Evolutionary conservation across 1,140 invertebrate species (phyloP).

Genomic region (Goniozus legneri): DNA sequence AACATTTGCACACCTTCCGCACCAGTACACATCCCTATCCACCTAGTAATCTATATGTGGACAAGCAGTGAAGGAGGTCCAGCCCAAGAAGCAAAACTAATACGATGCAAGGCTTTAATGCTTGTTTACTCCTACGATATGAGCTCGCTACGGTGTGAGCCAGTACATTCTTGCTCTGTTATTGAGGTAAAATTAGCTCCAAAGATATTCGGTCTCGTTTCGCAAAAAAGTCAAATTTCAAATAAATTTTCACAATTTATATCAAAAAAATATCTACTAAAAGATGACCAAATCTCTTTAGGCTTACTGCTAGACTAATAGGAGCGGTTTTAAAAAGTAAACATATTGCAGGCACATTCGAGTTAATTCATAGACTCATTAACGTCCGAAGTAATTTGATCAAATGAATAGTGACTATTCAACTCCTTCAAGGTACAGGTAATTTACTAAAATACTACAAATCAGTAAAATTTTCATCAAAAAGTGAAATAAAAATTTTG

Average conservation of each 20-base stretch:
- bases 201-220: conserved; percentile 42
- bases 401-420: conserved; percentile 35
- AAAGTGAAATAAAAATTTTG: conserved; percentile 4
- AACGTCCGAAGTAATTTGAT: conserved; percentile 30
- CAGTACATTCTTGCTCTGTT: conserved; percentile 51
- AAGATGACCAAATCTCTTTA: conserved; percentile 44
- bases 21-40: conserved; percentile 51
- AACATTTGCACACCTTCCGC: conserved; percentile 51
- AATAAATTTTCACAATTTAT: too few relatives aligned
- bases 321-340: conserved; percentile 51
- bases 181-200: conserved; percentile 42
- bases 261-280: too few relatives aligned
- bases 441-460: too few relatives aligned
- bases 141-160: conserved; percentile 51
- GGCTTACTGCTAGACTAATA: conserved; percentile 46
- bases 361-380: conserved; percentile 49
- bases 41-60: conserved; percentile 51
- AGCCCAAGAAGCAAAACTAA: conserved; percentile 57
- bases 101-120: conserved; percentile 57
- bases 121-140: conserved; percentile 54
- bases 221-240: too few relatives aligned
- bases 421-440: conserved; percentile 26
- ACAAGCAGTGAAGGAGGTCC: conserved; percentile 56
- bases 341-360: conserved; percentile 54
- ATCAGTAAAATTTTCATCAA: neutral